These are phyloP conservation scores for Myotis pilosus DNA, from an alignment of 2,797 vertebrate genomes.

Conservation along the genomic window DNA sequence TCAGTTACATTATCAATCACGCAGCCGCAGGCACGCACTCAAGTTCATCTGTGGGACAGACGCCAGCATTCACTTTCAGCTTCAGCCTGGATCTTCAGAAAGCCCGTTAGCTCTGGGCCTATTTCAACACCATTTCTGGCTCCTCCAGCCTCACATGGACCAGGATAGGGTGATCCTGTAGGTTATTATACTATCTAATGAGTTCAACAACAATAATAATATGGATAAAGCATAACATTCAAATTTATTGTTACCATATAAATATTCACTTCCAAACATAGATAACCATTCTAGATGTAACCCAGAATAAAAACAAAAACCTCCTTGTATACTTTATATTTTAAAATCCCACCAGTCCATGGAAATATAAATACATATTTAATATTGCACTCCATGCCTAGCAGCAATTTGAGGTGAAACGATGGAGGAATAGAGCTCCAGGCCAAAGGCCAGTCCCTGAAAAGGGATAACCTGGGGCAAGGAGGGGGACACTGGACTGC, in stretches of 20 bases:
- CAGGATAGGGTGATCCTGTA: background rate
- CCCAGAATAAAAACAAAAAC: background rate
- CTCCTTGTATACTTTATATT: background rate
- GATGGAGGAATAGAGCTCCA: rapidly evolving
- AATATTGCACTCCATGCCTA: background rate
- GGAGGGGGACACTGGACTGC: rapidly evolving
- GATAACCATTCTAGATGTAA: background rate
- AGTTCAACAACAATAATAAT: background rate
- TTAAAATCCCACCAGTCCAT: background rate
- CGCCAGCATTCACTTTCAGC: background rate
- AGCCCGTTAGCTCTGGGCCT: background rate
- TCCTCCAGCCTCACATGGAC: background rate
- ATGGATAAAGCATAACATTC: too few relatives aligned
- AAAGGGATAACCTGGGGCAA: background rate
- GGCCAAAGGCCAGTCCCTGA: background rate
- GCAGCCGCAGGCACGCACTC: background rate
- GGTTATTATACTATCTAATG: background rate
- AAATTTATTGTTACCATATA: background rate
- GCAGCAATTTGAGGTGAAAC: background rate
- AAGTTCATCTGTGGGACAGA: background rate
- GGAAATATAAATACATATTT: background rate
- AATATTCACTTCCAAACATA: background rate
- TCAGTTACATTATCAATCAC: background rate
- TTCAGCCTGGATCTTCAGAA: background rate
- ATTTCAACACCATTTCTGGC: background rate